Percentiles rank a stretch among this genome's conserved stretches.
These are phyloP conservation scores for Schlechtendalia chinensis DNA, from an alignment of 1,140 invertebrate species.

Conservation along the genomic window DNA sequence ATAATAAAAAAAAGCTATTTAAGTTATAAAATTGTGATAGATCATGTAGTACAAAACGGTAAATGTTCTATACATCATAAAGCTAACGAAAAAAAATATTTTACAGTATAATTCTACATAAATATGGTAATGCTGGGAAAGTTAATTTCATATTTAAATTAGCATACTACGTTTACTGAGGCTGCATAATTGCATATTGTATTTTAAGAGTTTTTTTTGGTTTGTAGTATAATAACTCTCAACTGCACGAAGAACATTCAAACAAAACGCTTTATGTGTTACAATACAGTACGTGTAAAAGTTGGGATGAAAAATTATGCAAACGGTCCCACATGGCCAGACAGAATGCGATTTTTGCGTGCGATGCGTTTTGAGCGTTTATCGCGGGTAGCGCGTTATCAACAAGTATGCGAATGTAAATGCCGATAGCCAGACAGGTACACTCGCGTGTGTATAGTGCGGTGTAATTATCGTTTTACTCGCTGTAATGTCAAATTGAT, in stretches of 20 bases:
- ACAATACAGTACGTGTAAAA: background rate
- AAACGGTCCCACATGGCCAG: too few species aligned
- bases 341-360: too few species aligned
- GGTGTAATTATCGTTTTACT: too few species aligned
- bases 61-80: background rate
- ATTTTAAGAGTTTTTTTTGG: background rate
- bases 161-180: background rate
- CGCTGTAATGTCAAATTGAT: too few species aligned
- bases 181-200: background rate
- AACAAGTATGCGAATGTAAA: background rate
- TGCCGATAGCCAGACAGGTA: too few species aligned
- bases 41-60: background rate
- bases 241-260: too few species aligned
- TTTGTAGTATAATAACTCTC: background rate
- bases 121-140: conserved; percentile 4
- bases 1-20: background rate
- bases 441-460: too few species aligned
- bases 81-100: background rate
- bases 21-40: background rate
- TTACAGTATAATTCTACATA: background rate
- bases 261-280: background rate
- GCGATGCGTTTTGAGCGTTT: too few species aligned
- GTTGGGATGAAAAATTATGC: background rate
- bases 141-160: conserved; percentile 12
- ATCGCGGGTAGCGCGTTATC: too few species aligned